Evolutionary conservation across 1,140 invertebrate species (phyloP).

Genomic region (Battus philenor): DNA sequence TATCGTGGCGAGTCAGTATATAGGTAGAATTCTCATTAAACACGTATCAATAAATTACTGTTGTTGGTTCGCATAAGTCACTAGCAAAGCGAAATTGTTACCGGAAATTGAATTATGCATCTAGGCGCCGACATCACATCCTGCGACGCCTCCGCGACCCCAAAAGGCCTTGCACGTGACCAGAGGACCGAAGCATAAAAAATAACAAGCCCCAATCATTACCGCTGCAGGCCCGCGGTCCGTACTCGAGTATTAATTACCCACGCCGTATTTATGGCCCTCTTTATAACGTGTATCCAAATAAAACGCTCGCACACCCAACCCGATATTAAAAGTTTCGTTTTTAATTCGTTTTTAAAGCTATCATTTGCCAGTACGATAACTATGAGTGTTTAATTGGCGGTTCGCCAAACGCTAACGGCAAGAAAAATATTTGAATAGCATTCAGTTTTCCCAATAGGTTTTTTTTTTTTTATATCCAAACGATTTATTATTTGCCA

Average conservation of each 20-base stretch:
- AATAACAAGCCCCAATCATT: constrained; percentile 5
- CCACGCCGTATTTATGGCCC: constrained; percentile 10
- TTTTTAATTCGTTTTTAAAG: constrained; percentile 5
- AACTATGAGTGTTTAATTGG: constrained; percentile 7
- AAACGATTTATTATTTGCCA: background rate
- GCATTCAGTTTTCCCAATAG: background rate
- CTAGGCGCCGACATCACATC: background rate
- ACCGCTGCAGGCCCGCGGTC: background rate
- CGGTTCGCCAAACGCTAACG: constrained; percentile 1
- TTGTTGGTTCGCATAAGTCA: no score
- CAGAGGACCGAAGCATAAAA: background rate
- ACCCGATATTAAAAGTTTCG: constrained; percentile 11
- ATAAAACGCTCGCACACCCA: constrained; percentile 9
- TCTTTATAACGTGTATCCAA: constrained; percentile 12
- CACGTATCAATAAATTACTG: no score
- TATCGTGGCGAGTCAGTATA: no score
- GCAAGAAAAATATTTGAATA: constrained; percentile 4
- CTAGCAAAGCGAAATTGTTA: no score
- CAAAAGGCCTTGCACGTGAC: constrained; percentile 12
- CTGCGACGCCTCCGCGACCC: background rate
- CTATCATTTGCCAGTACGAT: constrained; percentile 5
- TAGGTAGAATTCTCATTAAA: no score
- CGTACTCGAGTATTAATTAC: constrained; percentile 14
- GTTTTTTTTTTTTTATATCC: background rate
- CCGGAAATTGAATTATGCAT: background rate